A percentile compares a stretch with the other conserved stretches of the same genome.
These are phyloP conservation scores for Rhodeus uyekii DNA, from an alignment of 2,797 vertebrate genomes.

Conservation along the genomic window DNA sequence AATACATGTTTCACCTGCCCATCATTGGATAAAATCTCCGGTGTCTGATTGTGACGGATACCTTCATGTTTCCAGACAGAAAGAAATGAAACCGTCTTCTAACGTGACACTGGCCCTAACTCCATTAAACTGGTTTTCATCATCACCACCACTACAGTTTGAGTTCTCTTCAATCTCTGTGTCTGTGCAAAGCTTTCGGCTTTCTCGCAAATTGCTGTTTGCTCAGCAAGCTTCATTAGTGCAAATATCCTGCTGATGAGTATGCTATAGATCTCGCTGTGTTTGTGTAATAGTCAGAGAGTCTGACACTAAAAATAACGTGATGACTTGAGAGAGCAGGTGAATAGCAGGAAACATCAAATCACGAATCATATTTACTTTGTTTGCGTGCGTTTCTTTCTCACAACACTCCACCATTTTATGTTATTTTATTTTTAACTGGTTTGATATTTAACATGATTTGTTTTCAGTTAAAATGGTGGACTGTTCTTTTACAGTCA, in stretches of 20 bases:
- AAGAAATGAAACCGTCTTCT: constrained; percentile 51
- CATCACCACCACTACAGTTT: constrained; percentile 44
- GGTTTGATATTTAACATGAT: not conserved
- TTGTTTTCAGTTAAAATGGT: constrained; percentile 20
- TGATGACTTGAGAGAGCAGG: not conserved
- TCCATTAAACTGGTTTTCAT: constrained; percentile 56
- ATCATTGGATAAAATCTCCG: constrained; percentile 33
- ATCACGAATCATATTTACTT: constrained; percentile 9
- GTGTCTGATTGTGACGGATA: constrained; percentile 40
- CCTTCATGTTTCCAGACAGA: constrained; percentile 57
- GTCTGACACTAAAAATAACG: not conserved
- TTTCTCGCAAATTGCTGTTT: constrained; percentile 49
- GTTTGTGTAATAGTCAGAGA: constrained; percentile 3
- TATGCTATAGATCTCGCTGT: constrained; percentile 12
- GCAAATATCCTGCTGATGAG: constrained; percentile 44
- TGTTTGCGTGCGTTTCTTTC: constrained; percentile 15
- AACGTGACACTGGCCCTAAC: constrained; percentile 46
- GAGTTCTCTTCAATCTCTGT: constrained; percentile 47
- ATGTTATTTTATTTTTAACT: not conserved
- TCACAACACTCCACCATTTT: constrained; percentile 35
- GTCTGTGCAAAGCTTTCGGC: constrained; percentile 47
- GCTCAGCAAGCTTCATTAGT: constrained; percentile 55
- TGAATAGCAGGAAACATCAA: constrained; percentile 5
- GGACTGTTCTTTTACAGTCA: constrained; percentile 39
- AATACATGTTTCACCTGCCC: constrained; percentile 46